Evolutionary conservation across 2,797 vertebrate genomes (phyloP).

Genomic region (Glyptemys insculpta): DNA sequence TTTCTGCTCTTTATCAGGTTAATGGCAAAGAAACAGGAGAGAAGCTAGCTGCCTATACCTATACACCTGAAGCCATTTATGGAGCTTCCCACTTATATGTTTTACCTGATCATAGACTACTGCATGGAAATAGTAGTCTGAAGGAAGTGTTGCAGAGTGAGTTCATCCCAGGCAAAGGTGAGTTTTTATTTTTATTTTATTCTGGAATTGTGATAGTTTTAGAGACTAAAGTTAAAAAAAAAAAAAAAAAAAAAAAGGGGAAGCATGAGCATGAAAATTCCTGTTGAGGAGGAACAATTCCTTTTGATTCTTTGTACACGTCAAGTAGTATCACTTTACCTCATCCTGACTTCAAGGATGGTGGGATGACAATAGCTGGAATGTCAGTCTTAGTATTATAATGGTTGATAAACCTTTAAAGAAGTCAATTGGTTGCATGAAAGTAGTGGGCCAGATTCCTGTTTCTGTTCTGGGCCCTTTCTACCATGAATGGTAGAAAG

Average conservation of each 20-base stretch:
- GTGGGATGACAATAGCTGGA: not conserved
- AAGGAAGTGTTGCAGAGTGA: constrained; percentile 82
- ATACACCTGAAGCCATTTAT: constrained; percentile 90
- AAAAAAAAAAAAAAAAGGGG: not conserved
- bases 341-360: not conserved
- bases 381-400: not conserved
- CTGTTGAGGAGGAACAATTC: not conserved
- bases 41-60: constrained; percentile 89
- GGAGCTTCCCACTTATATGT: constrained; percentile 91
- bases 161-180: constrained; percentile 87
- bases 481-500: not conserved
- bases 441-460: not conserved
- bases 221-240: not conserved
- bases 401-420: not conserved
- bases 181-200: constrained; percentile 33
- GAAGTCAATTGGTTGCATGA: not conserved
- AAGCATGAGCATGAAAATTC: not conserved
- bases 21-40: constrained; percentile 88
- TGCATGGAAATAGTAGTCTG: constrained; percentile 87
- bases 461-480: not conserved
- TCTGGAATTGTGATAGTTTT: not conserved
- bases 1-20: constrained; percentile 81
- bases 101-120: constrained; percentile 89
- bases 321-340: not conserved
- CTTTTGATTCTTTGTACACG: not conserved